Evolutionary conservation across 2,113 vertebrate genomes (phyloP), one percentile per base, ranked within the genome.

Genomic region (human): DNA sequence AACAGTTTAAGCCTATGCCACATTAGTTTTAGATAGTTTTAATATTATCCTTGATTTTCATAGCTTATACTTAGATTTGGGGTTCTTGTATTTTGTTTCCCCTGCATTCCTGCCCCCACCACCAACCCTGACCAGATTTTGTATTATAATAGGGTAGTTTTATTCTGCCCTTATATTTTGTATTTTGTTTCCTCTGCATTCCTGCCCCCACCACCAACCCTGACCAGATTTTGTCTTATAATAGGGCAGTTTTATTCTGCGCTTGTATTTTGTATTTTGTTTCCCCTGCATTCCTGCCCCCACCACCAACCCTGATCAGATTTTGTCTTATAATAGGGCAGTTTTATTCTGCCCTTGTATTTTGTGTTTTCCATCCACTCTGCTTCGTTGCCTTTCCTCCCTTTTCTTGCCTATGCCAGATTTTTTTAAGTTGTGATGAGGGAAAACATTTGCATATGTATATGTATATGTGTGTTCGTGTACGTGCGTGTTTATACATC

Each of bases 391-490:
- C 89, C 57, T 38, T 9, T 16, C 52, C 18, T 25, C 18, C 6
- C 35, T 55, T 70, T 88, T 61, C 43, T 79, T 94, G 27, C 55
- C 35, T 90, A 86, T 79, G 72, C 86, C 48, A 90, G 72, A 79
- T 84, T 85, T 78, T 68, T 86, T 35, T 45, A 89, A 95, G 55
- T 57, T 90, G 40, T 86, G 43, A 86, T 80, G 40, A 92, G 64
- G 14, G 48, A 61, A 25, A 79, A 79, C n/a, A 59, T 78, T 76
- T 86, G 35, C 38, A 50, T 61, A 3, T 22, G 17, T 76, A 12
- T 81, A 5, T 79, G 10, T 86, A 22, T 50, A 7, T 78, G 17
- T 73, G 38, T 13, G 23, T 55, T 55, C 18, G 52, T 55, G 52
- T 55, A 55, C 2, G 1, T 55, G 52, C 52, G 20, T 55, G 52